Conservation (phyloP, 2,113 vertebrate species). For the Pelvicachromis taeniatus region DNA sequence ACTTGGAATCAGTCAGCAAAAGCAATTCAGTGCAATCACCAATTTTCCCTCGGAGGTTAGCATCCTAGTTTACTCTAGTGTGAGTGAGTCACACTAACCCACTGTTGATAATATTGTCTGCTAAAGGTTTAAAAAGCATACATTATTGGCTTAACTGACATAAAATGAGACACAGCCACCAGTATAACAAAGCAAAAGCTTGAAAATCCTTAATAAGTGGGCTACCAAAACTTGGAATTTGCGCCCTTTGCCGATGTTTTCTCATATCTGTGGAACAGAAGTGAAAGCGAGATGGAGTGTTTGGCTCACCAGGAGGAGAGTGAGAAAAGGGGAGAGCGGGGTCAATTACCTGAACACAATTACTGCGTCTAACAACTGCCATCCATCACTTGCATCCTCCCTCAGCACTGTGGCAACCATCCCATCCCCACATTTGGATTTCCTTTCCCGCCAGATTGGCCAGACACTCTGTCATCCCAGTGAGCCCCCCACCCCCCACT, state of each 20-base stretch:
- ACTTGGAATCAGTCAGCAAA: neutral
- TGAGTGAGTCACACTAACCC: neutral
- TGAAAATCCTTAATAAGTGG: constrained; percentile 33
- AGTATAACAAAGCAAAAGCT: constrained; percentile 6
- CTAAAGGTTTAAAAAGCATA: neutral
- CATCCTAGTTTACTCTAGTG: neutral
- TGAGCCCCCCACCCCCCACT: constrained; percentile 23
- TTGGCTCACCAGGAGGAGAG: constrained; percentile 32
- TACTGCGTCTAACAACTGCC: constrained; percentile 72
- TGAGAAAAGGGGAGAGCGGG: constrained; percentile 35
- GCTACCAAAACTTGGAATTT: constrained; percentile 1
- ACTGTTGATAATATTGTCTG: neutral
- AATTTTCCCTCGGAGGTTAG: neutral
- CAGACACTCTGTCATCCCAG: constrained; percentile 71
- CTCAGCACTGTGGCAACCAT: constrained; percentile 46
- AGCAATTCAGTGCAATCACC: neutral
- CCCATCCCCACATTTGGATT: constrained; percentile 57
- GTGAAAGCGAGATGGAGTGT: constrained; percentile 59
- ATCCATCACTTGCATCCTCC: constrained; percentile 72
- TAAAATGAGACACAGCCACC: neutral
- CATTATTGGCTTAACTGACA: neutral
- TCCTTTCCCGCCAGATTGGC: constrained; percentile 63
- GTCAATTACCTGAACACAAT: constrained; percentile 78
- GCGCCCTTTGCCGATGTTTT: constrained; percentile 44
- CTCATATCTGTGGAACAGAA: constrained; percentile 39